A percentile compares a stretch with the other conserved stretches of the same genome.
phyloP scores from a whole-genome alignment of 2,888 invertebrate genomes.

The Andrena trimmerana region DNA sequence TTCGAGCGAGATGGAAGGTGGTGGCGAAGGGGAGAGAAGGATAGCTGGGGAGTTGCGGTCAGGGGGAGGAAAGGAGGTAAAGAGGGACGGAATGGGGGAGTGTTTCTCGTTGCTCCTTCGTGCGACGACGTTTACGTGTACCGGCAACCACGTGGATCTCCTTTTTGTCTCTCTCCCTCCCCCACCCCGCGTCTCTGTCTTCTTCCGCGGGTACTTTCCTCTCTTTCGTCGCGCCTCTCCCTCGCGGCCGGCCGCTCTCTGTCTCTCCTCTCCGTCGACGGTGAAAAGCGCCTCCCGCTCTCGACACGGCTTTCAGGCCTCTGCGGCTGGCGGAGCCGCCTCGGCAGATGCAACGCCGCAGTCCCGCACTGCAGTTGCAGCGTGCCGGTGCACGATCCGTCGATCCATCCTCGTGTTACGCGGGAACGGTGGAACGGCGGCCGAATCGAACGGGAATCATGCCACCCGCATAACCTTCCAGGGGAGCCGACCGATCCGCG shows the following conservation, averaged over 20 bases:
- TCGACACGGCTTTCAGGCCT: conserved; percentile 67
- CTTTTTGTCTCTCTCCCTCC: conserved; percentile 52
- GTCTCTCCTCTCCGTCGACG: conserved; percentile 43
- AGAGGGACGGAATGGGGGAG: conserved; percentile 47
- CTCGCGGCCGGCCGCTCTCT: conserved; percentile 6
- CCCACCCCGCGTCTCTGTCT: conserved; percentile 21
- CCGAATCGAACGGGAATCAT: background rate
- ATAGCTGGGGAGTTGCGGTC: conserved; percentile 19
- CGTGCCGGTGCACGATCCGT: conserved; percentile 64
- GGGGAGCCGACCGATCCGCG: no score
- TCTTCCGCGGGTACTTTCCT: conserved; percentile 26
- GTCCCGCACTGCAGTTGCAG: conserved; percentile 81
- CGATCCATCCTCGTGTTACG: conserved; percentile 35
- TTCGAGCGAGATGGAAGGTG: background rate
- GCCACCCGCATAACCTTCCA: no score
- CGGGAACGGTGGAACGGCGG: conserved; percentile 13
- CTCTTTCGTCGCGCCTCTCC: conserved; percentile 31
- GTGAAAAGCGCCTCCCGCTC: conserved; percentile 56
- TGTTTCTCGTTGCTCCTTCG: conserved; percentile 39
- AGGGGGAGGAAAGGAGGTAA: conserved; percentile 42
- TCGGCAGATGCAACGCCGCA: conserved; percentile 78
- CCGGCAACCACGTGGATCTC: conserved; percentile 73
- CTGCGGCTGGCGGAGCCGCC: conserved; percentile 71
- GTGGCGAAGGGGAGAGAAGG: conserved; percentile 16
- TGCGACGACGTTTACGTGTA: conserved; percentile 68